These are phyloP conservation scores for Brenthis daphne DNA, from an alignment of 2,888 invertebrate species.

Conservation along the genomic window DNA sequence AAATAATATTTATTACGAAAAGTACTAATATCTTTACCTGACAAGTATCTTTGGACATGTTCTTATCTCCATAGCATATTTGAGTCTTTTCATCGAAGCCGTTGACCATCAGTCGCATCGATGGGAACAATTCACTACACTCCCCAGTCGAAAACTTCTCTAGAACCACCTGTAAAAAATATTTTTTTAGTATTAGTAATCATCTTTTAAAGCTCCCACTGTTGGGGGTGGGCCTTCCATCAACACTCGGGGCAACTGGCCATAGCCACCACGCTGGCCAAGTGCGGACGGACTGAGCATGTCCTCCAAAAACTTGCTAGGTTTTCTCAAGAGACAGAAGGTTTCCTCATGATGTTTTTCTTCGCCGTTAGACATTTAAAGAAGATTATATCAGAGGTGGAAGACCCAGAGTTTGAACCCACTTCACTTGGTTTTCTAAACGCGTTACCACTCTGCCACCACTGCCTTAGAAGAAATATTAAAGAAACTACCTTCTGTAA, in stretches of 20 bases:
- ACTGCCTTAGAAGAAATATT: background rate
- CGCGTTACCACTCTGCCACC: too few relatives aligned
- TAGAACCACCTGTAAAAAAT: conserved; percentile 50
- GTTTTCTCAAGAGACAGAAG: too few relatives aligned
- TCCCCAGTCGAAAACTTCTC: conserved; percentile 49
- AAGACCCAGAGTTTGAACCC: background rate
- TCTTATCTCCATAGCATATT: conserved; percentile 59
- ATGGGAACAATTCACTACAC: conserved; percentile 46
- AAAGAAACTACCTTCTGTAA: conserved; percentile 54
- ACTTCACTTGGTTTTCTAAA: background rate
- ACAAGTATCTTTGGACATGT: conserved; percentile 57
- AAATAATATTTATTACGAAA: too few relatives aligned
- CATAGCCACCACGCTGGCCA: too few relatives aligned
- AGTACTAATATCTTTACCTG: conserved; percentile 46
- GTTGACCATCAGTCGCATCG: conserved; percentile 42
- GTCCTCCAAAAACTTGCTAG: too few relatives aligned
- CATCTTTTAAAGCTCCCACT: background rate
- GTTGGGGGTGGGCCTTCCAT: too few relatives aligned
- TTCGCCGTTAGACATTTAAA: too few relatives aligned
- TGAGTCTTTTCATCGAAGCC: conserved; percentile 53
- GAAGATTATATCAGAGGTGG: too few relatives aligned
- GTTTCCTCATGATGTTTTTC: too few relatives aligned
- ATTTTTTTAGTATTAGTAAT: background rate
- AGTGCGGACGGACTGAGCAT: too few relatives aligned
- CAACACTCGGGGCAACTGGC: too few relatives aligned